A percentile compares a stretch with the other conserved stretches of the same genome.
phyloP scores from a whole-genome alignment of 1,140 invertebrate genomes.

The Neodiprion pinetum region DNA sequence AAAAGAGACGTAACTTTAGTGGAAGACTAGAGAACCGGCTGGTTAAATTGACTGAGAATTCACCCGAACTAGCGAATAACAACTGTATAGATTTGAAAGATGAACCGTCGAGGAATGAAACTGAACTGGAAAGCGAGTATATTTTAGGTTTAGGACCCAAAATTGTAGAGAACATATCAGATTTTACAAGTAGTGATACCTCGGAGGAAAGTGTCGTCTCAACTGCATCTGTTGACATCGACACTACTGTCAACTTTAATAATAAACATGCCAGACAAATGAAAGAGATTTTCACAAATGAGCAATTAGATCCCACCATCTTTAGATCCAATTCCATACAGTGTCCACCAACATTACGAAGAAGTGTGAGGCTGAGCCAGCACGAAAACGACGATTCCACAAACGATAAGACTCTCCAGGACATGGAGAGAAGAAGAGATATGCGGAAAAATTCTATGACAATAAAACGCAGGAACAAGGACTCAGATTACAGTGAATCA shows the following conservation, averaged over 20 bases:
- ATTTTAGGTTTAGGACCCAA: conserved; percentile 48
- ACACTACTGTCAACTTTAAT: neutral
- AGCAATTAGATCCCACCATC: neutral
- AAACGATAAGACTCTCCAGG: conserved; percentile 30
- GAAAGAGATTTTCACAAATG: conserved; percentile 37
- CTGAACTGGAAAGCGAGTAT: conserved; percentile 53
- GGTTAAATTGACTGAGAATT: conserved; percentile 32
- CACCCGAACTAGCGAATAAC: conserved; percentile 39
- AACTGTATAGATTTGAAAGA: conserved; percentile 52
- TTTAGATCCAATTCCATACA: neutral
- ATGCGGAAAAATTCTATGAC: conserved; percentile 18
- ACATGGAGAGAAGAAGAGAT: neutral
- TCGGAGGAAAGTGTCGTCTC: neutral
- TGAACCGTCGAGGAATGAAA: conserved; percentile 43
- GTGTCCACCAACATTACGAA: conserved; percentile 42
- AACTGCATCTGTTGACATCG: too few relatives aligned
- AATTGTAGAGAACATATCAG: conserved; percentile 46
- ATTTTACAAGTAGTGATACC: conserved; percentile 17
- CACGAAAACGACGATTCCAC: conserved; percentile 45
- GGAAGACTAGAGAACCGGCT: conserved; percentile 12
- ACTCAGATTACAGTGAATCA: conserved; percentile 38
- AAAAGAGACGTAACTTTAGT: conserved; percentile 36
- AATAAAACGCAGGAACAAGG: conserved; percentile 45
- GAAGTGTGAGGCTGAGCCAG: conserved; percentile 54
- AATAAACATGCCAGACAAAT: conserved; percentile 28